Percentiles rank a stretch among this genome's conserved stretches.
phyloP scores from a whole-genome alignment of 1,140 invertebrate genomes.

The Bombus waltoni region DNA sequence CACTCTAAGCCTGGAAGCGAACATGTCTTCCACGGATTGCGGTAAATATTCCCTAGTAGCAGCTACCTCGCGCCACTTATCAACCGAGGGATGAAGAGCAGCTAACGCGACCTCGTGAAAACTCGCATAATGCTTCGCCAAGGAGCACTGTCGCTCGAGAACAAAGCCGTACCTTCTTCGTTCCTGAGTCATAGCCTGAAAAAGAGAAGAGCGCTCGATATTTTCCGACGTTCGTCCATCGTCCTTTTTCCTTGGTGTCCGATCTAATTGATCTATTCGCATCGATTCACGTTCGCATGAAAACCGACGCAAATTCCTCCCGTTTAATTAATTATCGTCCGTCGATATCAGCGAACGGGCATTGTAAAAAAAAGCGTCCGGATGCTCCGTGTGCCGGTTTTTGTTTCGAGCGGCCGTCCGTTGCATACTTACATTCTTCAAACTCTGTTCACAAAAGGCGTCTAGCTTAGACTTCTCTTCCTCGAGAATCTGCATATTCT shows the following conservation, averaged over 20 bases:
- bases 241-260: not conserved
- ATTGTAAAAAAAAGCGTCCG: not conserved
- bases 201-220: conserved; percentile 31
- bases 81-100: conserved; percentile 90
- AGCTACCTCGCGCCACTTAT: conserved; percentile 94
- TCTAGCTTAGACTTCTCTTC: conserved; percentile 95
- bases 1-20: conserved; percentile 89
- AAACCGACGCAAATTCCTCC: not conserved
- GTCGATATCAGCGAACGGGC: not conserved
- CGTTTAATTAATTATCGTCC: not conserved
- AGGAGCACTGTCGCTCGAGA: conserved; percentile 93
- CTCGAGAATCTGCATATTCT: conserved; percentile 95
- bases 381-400: not conserved
- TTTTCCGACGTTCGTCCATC: not conserved
- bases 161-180: conserved; percentile 96
- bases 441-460: conserved; percentile 94
- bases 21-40: conserved; percentile 90
- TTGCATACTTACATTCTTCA: conserved; percentile 90
- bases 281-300: no score
- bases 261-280: not conserved
- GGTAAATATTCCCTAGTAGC: conserved; percentile 92
- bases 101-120: conserved; percentile 91
- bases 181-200: conserved; percentile 96
- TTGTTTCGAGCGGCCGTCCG: not conserved
- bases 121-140: conserved; percentile 95